Evolutionary conservation across 1,140 invertebrate species (phyloP).

Genomic region (Pogonognathellus flavescens): DNA sequence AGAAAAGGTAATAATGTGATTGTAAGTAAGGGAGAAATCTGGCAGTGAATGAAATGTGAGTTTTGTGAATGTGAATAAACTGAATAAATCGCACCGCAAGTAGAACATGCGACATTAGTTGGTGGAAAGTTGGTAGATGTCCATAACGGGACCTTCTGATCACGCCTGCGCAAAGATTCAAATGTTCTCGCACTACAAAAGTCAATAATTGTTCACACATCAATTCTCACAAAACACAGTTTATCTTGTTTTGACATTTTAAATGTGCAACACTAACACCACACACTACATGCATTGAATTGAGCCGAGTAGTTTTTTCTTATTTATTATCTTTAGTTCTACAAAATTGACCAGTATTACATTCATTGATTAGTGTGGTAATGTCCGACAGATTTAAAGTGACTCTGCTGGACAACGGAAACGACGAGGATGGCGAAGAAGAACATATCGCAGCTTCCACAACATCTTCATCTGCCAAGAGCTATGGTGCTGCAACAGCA

Average conservation of each 20-base stretch:
- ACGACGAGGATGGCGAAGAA: constrained; percentile 15
- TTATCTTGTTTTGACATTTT: neutral
- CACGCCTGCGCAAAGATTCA: constrained; percentile 10
- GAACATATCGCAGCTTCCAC: constrained; percentile 2
- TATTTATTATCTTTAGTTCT: too few species aligned
- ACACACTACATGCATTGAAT: neutral
- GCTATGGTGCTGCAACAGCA: constrained; percentile 28
- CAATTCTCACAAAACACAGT: constrained; percentile 1
- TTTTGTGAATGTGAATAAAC: too few species aligned
- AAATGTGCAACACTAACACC: too few species aligned
- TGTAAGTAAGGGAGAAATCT: neutral
- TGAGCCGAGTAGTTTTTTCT: too few species aligned
- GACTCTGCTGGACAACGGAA: neutral
- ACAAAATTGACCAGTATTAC: neutral
- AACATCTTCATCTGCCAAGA: neutral
- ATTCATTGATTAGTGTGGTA: neutral
- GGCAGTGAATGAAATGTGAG: neutral
- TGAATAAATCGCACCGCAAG: too few species aligned
- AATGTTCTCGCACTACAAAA: constrained; percentile 26
- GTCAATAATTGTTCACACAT: constrained; percentile 14
- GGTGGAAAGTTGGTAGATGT: neutral
- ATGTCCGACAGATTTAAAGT: constrained; percentile 37
- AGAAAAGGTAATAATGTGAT: too few species aligned
- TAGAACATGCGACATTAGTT: neutral
- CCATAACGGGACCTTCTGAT: neutral